Evolutionary conservation across 2,888 invertebrate genomes (phyloP).

Genomic region (Chrysina gloriosa): DNA sequence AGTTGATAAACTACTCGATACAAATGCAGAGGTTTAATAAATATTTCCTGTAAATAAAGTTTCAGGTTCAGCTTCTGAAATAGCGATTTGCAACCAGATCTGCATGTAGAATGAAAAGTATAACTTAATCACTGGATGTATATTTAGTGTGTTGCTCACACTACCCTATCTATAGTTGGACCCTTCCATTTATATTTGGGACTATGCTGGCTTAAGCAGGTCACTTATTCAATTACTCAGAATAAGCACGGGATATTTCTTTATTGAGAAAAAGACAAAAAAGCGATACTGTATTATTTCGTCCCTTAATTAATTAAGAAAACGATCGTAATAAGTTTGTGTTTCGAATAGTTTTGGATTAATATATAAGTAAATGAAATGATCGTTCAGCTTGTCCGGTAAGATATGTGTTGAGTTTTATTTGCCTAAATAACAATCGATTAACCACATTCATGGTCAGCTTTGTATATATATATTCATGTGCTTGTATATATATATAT

Average conservation of each 20-base stretch:
- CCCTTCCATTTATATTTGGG: constrained; percentile 60
- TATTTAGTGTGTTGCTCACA: constrained; percentile 40
- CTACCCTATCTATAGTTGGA: constrained; percentile 53
- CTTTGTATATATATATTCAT: no score
- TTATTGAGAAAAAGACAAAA: constrained; percentile 2
- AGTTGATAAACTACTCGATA: no score
- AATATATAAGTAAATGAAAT: constrained; percentile 40
- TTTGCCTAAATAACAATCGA: constrained; percentile 38
- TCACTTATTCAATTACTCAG: constrained; percentile 52
- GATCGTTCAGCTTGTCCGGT: constrained; percentile 49
- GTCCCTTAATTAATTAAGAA: background rate
- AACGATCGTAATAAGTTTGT: constrained; percentile 39
- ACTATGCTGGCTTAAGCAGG: constrained; percentile 54
- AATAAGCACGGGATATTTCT: constrained; percentile 46
- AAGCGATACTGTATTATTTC: constrained; percentile 3
- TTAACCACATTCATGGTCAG: constrained; percentile 10
- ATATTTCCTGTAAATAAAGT: background rate
- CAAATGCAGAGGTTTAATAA: no score
- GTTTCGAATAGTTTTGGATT: constrained; percentile 35
- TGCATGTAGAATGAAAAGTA: constrained; percentile 10
- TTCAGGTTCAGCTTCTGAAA: background rate
- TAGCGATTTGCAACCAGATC: constrained; percentile 13
- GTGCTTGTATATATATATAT: background rate
- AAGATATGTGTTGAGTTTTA: constrained; percentile 49
- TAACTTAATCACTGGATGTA: constrained; percentile 18